Conservation (phyloP, 2,113 vertebrate genomes). For the Candoia aspera region DNA sequence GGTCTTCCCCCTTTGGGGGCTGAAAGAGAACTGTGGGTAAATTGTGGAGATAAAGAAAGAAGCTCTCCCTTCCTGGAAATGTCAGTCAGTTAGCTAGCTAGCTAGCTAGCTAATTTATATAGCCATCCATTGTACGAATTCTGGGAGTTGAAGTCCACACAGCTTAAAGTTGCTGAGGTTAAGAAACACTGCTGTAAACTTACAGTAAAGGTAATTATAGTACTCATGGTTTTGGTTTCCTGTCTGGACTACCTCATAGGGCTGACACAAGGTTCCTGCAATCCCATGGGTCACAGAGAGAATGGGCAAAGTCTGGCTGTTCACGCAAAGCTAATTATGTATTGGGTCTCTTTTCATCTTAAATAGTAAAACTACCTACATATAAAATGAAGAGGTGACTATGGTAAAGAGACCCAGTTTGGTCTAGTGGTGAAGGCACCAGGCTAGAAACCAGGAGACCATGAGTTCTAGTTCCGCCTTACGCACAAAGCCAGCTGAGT, state of each 20-base stretch:
- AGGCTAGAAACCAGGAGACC: neutral
- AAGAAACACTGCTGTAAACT: no score
- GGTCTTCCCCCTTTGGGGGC: neutral
- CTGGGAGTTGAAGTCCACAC: no score
- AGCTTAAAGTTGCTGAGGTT: no score
- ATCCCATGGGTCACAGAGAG: neutral
- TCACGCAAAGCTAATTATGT: neutral
- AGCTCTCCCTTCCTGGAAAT: no score
- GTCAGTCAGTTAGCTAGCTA: no score
- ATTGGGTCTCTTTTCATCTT: neutral
- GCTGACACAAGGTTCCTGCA: neutral
- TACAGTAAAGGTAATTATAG: no score
- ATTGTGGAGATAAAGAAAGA: neutral
- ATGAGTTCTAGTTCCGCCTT: no score
- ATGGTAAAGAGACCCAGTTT: neutral
- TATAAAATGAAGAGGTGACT: neutral
- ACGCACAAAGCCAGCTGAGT: no score
- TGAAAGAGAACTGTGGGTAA: neutral
- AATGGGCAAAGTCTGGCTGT: neutral
- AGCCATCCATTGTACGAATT: no score
- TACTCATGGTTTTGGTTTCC: no score
- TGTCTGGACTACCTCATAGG: no score
- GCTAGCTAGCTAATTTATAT: no score
- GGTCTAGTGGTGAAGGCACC: neutral
- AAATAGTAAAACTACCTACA: neutral